Conservation (phyloP, 2,888 invertebrate species). For the Drosophila colorata region DNA sequence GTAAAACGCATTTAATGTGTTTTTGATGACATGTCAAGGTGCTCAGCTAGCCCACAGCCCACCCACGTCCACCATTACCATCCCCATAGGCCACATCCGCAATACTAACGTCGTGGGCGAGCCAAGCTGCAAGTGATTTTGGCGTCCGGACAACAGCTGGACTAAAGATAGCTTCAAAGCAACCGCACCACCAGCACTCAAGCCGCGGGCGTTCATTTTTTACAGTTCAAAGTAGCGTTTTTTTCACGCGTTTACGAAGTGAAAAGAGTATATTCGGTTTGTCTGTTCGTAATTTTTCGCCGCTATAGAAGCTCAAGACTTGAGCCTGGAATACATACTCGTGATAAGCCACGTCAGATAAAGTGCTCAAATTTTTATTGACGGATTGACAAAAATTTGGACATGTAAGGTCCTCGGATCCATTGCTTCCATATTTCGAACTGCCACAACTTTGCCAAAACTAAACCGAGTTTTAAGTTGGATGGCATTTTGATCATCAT, state of each 20-base stretch:
- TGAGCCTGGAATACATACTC: too few species aligned
- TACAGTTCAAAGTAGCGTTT: constrained; percentile 53
- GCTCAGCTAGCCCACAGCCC: constrained; percentile 28
- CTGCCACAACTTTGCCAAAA: too few species aligned
- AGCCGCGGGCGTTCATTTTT: constrained; percentile 27
- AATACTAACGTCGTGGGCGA: constrained; percentile 34
- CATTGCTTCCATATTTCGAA: too few species aligned
- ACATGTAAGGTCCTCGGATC: too few species aligned
- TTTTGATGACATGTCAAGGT: constrained; percentile 80
- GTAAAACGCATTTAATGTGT: constrained; percentile 79
- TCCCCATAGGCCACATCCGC: constrained; percentile 13
- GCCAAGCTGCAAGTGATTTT: constrained; percentile 33
- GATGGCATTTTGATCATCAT: too few species aligned
- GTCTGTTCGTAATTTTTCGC: too few species aligned
- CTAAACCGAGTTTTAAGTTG: too few species aligned
- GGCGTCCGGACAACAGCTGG: constrained; percentile 25
- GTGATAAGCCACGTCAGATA: too few species aligned
- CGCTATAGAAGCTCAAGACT: too few species aligned
- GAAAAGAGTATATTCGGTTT: too few species aligned
- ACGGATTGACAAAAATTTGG: too few species aligned
- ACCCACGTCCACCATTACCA: constrained; percentile 10
- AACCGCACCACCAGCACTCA: constrained; percentile 7
- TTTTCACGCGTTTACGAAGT: background rate
- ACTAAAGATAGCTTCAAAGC: constrained; percentile 32
- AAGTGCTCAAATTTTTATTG: too few species aligned